These are phyloP conservation scores for Anabas testudineus DNA, from an alignment of 2,797 vertebrate species.

Conservation along the genomic window DNA sequence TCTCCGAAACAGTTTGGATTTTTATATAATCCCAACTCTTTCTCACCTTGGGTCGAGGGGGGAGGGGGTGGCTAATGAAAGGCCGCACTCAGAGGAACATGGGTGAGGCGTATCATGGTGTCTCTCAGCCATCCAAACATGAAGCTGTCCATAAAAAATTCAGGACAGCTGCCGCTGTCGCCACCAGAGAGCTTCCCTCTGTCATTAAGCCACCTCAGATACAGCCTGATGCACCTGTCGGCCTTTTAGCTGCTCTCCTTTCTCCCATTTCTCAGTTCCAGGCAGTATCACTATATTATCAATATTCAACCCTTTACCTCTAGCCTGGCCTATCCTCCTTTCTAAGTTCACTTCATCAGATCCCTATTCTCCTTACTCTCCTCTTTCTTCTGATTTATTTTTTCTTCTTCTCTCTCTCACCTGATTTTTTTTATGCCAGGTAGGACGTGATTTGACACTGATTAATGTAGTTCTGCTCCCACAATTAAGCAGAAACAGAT, in stretches of 20 bases:
- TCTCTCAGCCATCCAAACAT: conserved; percentile 64
- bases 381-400: conserved; percentile 36
- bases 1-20: conserved; percentile 72
- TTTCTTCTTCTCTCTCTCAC: conserved; percentile 14
- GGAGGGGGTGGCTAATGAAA: conserved; percentile 73
- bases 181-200: conserved; percentile 64
- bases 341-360: conserved; percentile 32
- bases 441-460: conserved; percentile 61
- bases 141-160: conserved; percentile 76
- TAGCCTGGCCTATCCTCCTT: conserved; percentile 14
- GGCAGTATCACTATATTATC: conserved; percentile 70
- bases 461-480: conserved; percentile 61
- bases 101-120: conserved; percentile 70
- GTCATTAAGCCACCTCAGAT: conserved; percentile 63
- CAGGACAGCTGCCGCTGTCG: conserved; percentile 60
- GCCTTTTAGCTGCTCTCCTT: conserved; percentile 26
- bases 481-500: conserved; percentile 54
- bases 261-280: conserved; percentile 36
- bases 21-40: conserved; percentile 67
- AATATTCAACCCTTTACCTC: conserved; percentile 67
- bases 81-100: conserved; percentile 71
- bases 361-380: conserved; percentile 14
- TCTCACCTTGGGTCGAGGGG: conserved; percentile 60
- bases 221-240: conserved; percentile 46
- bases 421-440: conserved; percentile 27